Evolutionary conservation across 2,888 invertebrate species (phyloP), one percentile per base, ranked within the genome.

Genomic region (Caenorhabditis sp.): DNA sequence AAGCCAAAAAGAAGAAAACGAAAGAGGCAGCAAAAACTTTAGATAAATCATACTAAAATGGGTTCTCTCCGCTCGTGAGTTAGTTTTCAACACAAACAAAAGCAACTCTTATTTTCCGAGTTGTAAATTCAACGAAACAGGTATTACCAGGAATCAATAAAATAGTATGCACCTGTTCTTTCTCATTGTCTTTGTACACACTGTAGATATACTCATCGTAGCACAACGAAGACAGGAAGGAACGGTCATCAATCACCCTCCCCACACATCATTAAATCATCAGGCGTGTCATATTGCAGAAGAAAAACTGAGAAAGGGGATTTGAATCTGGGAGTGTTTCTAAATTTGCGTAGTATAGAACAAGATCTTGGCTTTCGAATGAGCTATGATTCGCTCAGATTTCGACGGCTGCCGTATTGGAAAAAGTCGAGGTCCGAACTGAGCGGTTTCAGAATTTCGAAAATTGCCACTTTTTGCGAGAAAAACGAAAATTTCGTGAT

Each of bases 251-350:
- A 77, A 77, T 77, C 77, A 77, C 63, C n/a, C n/a, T 44, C 51
- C 69, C 31, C 61, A 10, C 77, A 69, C 77, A 77, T 77, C 70
- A 77, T 77, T 70, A 77, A 77, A 69, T 77, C 77, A 77, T 77
- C 77, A 77, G 44, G 68, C 66, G 68, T 76, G 76, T 76, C 75
- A 54, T 47, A 14, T 54, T 26, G 54, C 54, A 19, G 59, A 22
- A 19, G 41, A 59, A 72, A 69, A 56, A 41, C 26, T 49, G 49
- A 35, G n/a, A n/a, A 6, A 4, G 31, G 31, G 38, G 38, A 38
- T 38, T 38, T 38, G 38, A 38, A 38, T 38, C 38, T 38, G 2
- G 2, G 38, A 10, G 6, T 10, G 6, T 38, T 38, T 38, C 2
- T 38, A 31, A 31, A 31, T 31, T 6, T 31, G 7, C 31, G 31